Evolutionary conservation across 1,140 invertebrate genomes (phyloP), one percentile per base, ranked within the genome.

Genomic region (Paralvinella palmiformis): DNA sequence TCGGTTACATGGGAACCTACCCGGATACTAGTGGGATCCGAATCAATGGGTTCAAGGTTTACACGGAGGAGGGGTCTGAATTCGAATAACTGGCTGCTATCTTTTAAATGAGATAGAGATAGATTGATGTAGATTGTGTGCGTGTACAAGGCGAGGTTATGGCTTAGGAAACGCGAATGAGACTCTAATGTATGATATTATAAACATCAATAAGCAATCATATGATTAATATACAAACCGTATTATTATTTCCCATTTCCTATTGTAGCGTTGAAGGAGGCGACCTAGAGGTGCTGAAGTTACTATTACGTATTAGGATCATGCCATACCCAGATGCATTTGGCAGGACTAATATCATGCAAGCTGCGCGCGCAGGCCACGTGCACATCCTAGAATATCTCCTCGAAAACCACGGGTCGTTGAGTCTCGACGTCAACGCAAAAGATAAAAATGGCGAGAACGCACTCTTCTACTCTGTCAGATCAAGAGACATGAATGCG

Each of bases 401-500:
- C 0, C 20, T 68, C n/a, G 52, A 64, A 29, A 27, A 63, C 44
- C 6, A n/a, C 3, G 29, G 22, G 29, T 37, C 27, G 13, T 17
- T 65, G 44, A 45, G 31, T 15, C 13, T 45, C n/a, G 62, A 65
- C 62, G 48, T 64, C 17, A 35, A 57, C 32, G 44, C 62, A 7
- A 24, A 15, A 15, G 68, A 69, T 41, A 33, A 44, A 7, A 27
- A 64, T 4, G 65, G 65, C 15, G 59, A 68, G 32, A 69, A 64
- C 35, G 65, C 62, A 3, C 36, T 67, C 15, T 69, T 65, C 55
- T 68, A 69, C 53, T 52, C 62, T 32, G 41, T 22, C 24, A 15
- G 50, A 13, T 53, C 50, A 10, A 29, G 27, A 29, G 24, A 29
- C 27, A 15, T 53, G 27, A 29, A 53, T 17, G 50, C 24, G 15